phyloP scores from a whole-genome alignment of 2,888 invertebrate species.

The Cerastis rubricosa region DNA sequence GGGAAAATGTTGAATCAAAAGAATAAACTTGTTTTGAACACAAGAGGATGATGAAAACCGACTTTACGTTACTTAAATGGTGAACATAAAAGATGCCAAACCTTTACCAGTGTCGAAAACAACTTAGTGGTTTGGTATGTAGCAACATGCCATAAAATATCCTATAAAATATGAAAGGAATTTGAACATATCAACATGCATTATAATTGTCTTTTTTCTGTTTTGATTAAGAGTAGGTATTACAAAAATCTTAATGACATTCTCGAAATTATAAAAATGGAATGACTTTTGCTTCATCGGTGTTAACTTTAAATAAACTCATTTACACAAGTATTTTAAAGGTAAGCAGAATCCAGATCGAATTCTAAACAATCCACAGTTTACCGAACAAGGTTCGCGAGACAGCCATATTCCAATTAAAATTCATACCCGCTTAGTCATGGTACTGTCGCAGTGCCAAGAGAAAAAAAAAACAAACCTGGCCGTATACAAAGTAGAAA shows the following conservation, averaged over 20 bases:
- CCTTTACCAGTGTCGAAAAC: neutral
- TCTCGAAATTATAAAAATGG: neutral
- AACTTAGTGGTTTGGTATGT: neutral
- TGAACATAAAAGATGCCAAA: neutral
- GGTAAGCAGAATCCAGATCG: constrained; percentile 28
- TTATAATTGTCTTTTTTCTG: neutral
- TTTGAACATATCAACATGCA: constrained; percentile 5
- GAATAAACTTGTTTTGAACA: neutral
- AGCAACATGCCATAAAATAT: constrained; percentile 11
- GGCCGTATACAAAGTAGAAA: constrained; percentile 10
- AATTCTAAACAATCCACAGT: constrained; percentile 56
- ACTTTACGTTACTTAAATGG: neutral
- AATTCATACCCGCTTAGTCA: constrained; percentile 66
- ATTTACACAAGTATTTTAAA: constrained; percentile 45
- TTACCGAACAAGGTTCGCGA: constrained; percentile 44
- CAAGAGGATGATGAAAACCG: neutral
- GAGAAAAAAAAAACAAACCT: constrained; percentile 29
- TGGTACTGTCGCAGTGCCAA: constrained; percentile 51
- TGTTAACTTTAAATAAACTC: constrained; percentile 20
- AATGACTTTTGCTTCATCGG: constrained; percentile 16
- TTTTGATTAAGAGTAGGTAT: constrained; percentile 11
- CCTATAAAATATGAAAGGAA: neutral
- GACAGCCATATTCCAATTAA: constrained; percentile 64
- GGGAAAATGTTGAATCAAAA: constrained; percentile 1
- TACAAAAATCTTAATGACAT: neutral